Evolutionary conservation across 2,113 vertebrate species (phyloP), one percentile per base, ranked within the genome.

Genomic region (Lophochroa leadbeateri): DNA sequence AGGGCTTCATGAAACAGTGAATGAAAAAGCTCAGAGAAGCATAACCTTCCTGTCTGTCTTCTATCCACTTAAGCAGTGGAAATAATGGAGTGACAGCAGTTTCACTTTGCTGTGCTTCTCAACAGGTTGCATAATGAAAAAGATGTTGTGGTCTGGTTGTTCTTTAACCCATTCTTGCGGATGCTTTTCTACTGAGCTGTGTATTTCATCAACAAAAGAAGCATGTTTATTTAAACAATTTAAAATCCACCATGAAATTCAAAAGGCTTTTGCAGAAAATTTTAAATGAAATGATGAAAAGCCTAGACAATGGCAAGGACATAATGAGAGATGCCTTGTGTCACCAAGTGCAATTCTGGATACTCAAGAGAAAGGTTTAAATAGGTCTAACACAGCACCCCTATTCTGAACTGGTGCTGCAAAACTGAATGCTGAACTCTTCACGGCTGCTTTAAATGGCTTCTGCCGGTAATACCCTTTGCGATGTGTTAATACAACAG

Each of bases 1-100:
- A 77, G 63, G 90, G 79, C 69, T 92, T 95, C n/a, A 37, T 92
- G 37, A 84, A 96, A 89, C 41, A 44, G 44, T 89, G 86, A 96
- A 90, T 71, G 57, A 82, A 86, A 82, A 91, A 72, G 41, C 65
- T 95, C 69, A 82, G 46, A 64, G 86, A 94, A 84, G 61, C 86
- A 50, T 93, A 84, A 92, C 64, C 44, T 82, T 92, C 60, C 35
- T 94, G 39, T 69, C 67, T 87, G 35, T 90, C 53, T 88, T 94
- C 68, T 86, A 6, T 68, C n/a, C 39, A n/a, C 39, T 90, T 78
- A 80, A 90, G 37, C 6, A 4, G 8, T 86, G 17, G 52, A 79
- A 94, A 58, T 90, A 92, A 86, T 57, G 52, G 43, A 71, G 25
- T 61, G 52, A 71, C 43, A 84, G 60, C 41, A 28, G 21, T 82